These are phyloP conservation scores for Nasonia giraulti DNA, from an alignment of 1,140 invertebrate genomes.

Conservation along the genomic window DNA sequence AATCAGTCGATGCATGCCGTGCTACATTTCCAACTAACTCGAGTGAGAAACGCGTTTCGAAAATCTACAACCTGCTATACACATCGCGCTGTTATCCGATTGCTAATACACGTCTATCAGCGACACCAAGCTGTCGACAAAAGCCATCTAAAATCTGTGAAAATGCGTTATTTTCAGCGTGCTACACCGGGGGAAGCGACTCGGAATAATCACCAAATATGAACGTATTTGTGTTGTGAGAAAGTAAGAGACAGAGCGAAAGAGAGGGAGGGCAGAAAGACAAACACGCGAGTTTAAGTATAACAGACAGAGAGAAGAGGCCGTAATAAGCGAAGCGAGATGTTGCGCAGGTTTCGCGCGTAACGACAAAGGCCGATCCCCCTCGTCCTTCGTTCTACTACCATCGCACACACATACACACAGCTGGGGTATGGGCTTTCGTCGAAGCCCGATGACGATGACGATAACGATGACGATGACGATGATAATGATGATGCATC, in stretches of 20 bases:
- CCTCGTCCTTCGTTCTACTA: neutral
- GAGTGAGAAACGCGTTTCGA: neutral
- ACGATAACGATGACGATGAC: too few relatives aligned
- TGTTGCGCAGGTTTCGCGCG: neutral
- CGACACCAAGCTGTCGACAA: neutral
- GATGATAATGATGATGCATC: too few relatives aligned
- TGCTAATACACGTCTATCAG: conserved; percentile 26
- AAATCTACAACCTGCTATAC: too few relatives aligned
- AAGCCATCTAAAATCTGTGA: conserved; percentile 54
- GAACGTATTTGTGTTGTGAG: conserved; percentile 11
- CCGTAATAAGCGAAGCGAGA: neutral
- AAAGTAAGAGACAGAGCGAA: conserved; percentile 23
- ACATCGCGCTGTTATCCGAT: neutral
- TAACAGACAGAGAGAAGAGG: neutral
- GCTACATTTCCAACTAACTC: too few relatives aligned
- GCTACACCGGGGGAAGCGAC: conserved; percentile 65
- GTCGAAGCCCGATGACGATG: too few relatives aligned
- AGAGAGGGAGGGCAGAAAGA: neutral
- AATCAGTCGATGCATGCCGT: conserved; percentile 18
- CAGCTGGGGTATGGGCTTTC: too few relatives aligned
- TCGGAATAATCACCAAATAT: conserved; percentile 27
- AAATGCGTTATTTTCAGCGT: conserved; percentile 69
- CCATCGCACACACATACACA: neutral
- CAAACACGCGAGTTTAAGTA: too few relatives aligned
- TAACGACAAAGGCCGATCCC: neutral